Evolutionary conservation across 2,888 invertebrate species (phyloP), one percentile per base, ranked within the genome.

Genomic region (Pyrochroa serraticornis): DNA sequence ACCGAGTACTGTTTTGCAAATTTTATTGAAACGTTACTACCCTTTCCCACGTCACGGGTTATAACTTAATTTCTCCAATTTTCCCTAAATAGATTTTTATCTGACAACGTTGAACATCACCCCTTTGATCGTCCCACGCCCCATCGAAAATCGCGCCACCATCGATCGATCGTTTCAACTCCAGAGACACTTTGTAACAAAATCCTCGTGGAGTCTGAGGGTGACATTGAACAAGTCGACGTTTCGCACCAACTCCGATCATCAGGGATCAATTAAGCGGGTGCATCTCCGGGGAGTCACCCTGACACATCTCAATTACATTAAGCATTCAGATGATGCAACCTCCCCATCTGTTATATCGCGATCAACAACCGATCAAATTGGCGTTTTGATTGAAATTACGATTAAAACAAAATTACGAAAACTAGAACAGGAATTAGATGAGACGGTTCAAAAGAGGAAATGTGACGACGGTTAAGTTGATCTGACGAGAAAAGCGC

Each of bases 211-310:
- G 71, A 75, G 32, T 43, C 44, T 8, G 56, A 60, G 67, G 62
- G 62, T 60, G 57, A 22, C 22, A 5, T 22, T 5, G 22, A 58
- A 56, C 58, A 64, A 67, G 64, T 65, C 69, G 69, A 73, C 72
- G 70, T 73, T 75, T 74, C 72, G 70, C 75, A 69, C 75, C 70
- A 66, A 66, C 75, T 72, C 72, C 69, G 71, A 72, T 77, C 77
- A 76, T 76, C 75, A 64, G 77, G 77, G 77, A 77, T 77, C 76
- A 76, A 77, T 77, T 77, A 77, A 77, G 45, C 51, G 10, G 7
- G 10, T 43, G 49, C 49, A 49, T 44, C 49, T 22, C 56, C 12
- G 14, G 48, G 36, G 48, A 46, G 10, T 42, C 45, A 7, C 39
- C 10, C 9, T 39, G 49, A 54, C 32, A 14, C 54, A 47, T 54